Base-by-base conservation (phyloP, 2,113 vertebrate species). In the Aleadryas rufinucha region DNA sequence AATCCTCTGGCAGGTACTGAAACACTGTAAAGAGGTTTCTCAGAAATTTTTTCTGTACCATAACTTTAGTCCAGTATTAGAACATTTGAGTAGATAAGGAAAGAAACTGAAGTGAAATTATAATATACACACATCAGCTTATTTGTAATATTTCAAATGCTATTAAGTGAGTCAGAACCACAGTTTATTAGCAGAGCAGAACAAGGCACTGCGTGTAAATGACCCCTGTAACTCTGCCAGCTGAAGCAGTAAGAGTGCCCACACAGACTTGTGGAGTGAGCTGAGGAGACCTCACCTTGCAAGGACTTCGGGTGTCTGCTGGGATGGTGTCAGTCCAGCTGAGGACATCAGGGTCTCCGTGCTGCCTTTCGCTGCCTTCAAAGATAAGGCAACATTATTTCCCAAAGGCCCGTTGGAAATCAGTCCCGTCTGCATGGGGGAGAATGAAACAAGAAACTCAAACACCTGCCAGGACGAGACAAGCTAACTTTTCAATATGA, bases 341-440 rank as follows among this genome's bases (percentile, higher is more conserved):
- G 89, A 90, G 57, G 56, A 35, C 87, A 74, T 61, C 69, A 96
- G 65, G 39, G 97, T 92, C 72, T 91, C 96, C 4, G 35, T 70
- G 93, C 95, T 96, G 95, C 94, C 66, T 61, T 95, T 98, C 80
- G 97, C 87, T 72, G 94, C 93, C 97, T 98, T 98, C 92, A 96
- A 56, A 24, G 97, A 59, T 45, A 97, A 97, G 64, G 95, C 59
- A 14, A 71, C 27, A 10, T 98, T 98, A 47, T 94, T 97, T 94
- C 98, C 98, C 50, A 98, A 95, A 87, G 98, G 98, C 80, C 99
- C 99, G 22, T 99, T 99, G 89, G 98, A 97, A 97, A 98, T 91
- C 84, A 97, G 92, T 41, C 97, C 95, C 4, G 97, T 98, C 98
- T 99, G 98, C 86, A 97, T 96, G 20, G 45, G 72, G 89, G 85